Percentiles rank a stretch among this genome's conserved stretches.
phyloP scores from a whole-genome alignment of 37 sponge, comb jelly and placozoan genomes.

The Amphimedon queenslandica region DNA sequence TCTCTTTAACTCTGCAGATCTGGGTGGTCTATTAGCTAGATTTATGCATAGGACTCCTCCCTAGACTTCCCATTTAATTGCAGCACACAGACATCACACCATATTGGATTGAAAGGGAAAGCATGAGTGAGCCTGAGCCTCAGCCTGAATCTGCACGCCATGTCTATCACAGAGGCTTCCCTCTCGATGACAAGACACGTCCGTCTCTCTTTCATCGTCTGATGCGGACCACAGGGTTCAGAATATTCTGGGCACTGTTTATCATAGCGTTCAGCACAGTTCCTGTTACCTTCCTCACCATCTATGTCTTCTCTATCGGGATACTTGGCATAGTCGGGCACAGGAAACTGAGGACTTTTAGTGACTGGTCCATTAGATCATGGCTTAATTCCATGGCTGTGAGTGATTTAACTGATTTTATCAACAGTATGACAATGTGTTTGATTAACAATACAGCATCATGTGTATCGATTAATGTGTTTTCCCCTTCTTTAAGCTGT shows the following conservation, averaged over 20 bases:
- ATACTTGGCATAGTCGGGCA: constrained; percentile 4
- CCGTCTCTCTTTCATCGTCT: constrained; percentile 9
- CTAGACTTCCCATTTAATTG: no score
- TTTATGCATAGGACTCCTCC: no score
- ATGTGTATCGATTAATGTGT: no score
- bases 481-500: no score
- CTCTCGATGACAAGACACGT: background rate
- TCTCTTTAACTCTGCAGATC: no score
- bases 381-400: constrained; percentile 12
- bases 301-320: background rate
- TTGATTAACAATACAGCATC: no score
- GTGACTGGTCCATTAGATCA: constrained; percentile 6
- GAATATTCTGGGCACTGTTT: constrained; percentile 3
- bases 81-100: no score
- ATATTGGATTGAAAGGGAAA: no score
- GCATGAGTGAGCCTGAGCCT: no score
- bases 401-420: no score
- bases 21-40: no score
- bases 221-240: constrained; percentile 4
- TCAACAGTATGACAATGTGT: no score
- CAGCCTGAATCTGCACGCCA: background rate
- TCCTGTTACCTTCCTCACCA: constrained; percentile 6
- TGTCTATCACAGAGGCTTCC: constrained; percentile 9
- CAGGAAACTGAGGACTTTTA: background rate
- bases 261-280: background rate